Base-by-base conservation (phyloP, 2,888 invertebrate genomes). In the Caenorhabditis parvicauda region DNA sequence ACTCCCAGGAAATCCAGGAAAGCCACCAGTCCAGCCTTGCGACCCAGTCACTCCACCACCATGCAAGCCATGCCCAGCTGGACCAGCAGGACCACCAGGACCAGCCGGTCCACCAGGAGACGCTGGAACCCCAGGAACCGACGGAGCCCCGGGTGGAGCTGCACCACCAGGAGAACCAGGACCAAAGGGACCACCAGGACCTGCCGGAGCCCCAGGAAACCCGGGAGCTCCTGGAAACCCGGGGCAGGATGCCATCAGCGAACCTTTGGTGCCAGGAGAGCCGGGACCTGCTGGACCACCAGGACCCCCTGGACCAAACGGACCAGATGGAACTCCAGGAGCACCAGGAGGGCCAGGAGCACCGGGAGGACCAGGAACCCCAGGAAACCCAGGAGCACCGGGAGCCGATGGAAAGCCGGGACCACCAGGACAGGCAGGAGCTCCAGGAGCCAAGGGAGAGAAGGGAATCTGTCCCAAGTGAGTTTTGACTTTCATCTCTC, bases 1-100 rank as follows among this genome's bases (percentile, higher is more conserved):
- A 32, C 53, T 62, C 12, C 63, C 66, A 5, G 74, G 74, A 28
- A 64, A 65, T 27, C 74, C 74, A 12, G 75, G 76, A 42, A 55
- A 54, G 6, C 68, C 69, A 5, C 64, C 66, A 22, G 50, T 51
- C 12, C 53, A 61, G 44, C 63, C 73, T 14, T 74, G 74, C 53
- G 71, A 71, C 38, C 72, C 72, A 5, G 64, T 70, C 52, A 74
- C 65, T 44, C 67, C 59, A 44, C 71, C 72, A 41, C 71, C 70
- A 9, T 63, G 65, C 61, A 72, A 70, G 38, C 71, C 65, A 1
- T 74, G 72, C 54, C 68, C 70, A n/a, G 51, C 55, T 14, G 73
- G 68, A 44, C 66, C 74, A n/a, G 59, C 72, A 6, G 76, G 76
- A 29, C 70, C 71, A 7, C 63, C 68, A 17, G 74, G 74, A 47